Evolutionary conservation across 2,113 vertebrate species (phyloP), one percentile per base, ranked within the genome.

Genomic region (Larimichthys crocea): DNA sequence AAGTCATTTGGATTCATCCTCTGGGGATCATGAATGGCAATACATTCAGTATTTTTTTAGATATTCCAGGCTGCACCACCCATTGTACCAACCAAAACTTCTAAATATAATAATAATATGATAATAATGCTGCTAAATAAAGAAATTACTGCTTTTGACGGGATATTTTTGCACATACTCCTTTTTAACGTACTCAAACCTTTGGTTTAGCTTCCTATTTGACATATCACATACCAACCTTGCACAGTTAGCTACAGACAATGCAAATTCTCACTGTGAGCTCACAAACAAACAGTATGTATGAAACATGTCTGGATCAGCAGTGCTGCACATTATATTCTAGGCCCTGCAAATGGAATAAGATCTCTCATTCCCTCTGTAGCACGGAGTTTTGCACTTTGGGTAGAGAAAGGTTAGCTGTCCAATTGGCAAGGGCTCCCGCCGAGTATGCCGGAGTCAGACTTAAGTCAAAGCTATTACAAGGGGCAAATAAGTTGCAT

Each of bases 401-500:
- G 46, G 75, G 31, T 17, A 73, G 46, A 61, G 40, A 66, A 52
- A 85, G 60, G 80, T 87, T 22, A 79, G 69, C 63, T 9, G 59
- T 74, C 56, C 79, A 82, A 53, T 71, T 72, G 85, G 70, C 82
- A 42, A 59, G 55, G 80, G 57, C 49, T 59, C 57, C 72, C 78
- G 69, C 50, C 0, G 29, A 90, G 65, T 44, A 74, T 2, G n/a
- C 49, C 19, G 20, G 60, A 84, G 59, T 61, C 72, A 72, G 53
- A 69, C 62, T 85, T 73, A 63, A 91, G 86, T 90, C 84, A 86
- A 89, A 90, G 50, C 77, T 80, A 92, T 92, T 93, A 91, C 79
- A 79, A 48, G 62, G 80, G 84, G 64, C 88, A 91, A 91, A 95
- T 90, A 91, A 89, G 85, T 82, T 82, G 78, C 86, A 94, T 94